Base-by-base conservation (phyloP, 1,140 invertebrate species). In the Drosophila pachea region DNA sequence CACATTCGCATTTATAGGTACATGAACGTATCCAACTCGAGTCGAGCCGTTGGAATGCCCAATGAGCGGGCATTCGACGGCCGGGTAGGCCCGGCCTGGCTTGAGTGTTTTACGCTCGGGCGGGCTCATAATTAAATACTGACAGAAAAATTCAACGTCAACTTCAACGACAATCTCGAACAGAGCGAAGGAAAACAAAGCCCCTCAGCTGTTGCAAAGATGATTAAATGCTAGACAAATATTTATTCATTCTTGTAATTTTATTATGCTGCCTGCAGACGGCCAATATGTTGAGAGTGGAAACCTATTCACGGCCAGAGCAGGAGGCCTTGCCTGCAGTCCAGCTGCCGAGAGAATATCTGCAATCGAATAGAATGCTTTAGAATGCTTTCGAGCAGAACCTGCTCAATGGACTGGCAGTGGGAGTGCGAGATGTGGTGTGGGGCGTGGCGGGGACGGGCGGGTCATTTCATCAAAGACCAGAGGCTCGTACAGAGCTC, bases 181-280 rank as follows among this genome's bases (percentile, higher is more conserved):
- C 12, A 12, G n/a, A 11, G n/a, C 9, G n/a, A 38, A 9, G n/a
- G n/a, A 11, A 38, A 8, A 38, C 11, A 38, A 8, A 38, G 4
- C 12, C 40, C 40, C 40, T 43, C 40, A n/a, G 12, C 40, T 43
- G 12, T 16, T 7, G 7, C 7, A 43, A 14, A 43, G 7, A 16
- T 43, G 12, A 43, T 43, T 43, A 43, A 43, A 43, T 43, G 8
- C 7, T 14, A 43, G 12, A 43, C 40, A 43, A 43, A 43, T 43
- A 43, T 43, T 43, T 43, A 14, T 12, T 42, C 40, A 42, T 42
- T 4, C 40, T 42, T 42, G 40, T 6, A 40, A 42, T 42, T 42
- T 42, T 12, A 42, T 42, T 42, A 5, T 12, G 4, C n/a, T 42
- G 40, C 11, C 7, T 6, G 12, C 40, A 14, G 5, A 5, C 12